phyloP scores from a whole-genome alignment of 2,888 invertebrate genomes.

The Gerris lacustris region DNA sequence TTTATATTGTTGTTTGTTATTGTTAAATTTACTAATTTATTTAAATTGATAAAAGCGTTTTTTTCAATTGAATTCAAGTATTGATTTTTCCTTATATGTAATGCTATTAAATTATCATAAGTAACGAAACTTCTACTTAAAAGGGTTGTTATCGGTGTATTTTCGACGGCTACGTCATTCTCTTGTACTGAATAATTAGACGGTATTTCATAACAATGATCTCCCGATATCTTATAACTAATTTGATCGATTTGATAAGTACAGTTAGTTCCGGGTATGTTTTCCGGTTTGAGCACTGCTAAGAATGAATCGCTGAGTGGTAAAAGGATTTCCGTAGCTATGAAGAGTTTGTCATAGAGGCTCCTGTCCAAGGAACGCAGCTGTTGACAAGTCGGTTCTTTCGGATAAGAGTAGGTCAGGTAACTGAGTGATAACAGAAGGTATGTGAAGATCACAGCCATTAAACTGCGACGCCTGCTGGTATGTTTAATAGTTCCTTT shows the following conservation, averaged over 20 bases:
- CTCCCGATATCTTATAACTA: background rate
- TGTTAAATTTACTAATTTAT: conserved; percentile 41
- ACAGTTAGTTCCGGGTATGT: background rate
- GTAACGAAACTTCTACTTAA: background rate
- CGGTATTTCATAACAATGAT: background rate
- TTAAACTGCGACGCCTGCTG: too few species aligned
- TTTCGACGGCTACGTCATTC: background rate
- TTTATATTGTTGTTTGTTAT: conserved; percentile 46
- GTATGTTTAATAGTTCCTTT: too few species aligned
- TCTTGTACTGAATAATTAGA: background rate
- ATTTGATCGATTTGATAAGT: background rate
- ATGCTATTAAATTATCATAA: background rate
- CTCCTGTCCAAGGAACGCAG: too few species aligned
- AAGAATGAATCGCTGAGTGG: too few species aligned
- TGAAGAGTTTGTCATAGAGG: too few species aligned
- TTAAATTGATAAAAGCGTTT: conserved; percentile 42
- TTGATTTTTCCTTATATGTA: background rate
- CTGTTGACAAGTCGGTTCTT: too few species aligned
- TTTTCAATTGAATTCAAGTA: conserved; percentile 40
- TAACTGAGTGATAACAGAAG: too few species aligned
- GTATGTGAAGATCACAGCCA: too few species aligned
- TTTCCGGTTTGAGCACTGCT: background rate
- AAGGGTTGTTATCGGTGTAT: background rate
- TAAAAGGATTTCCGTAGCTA: too few species aligned
- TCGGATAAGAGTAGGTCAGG: too few species aligned